Conservation (phyloP, 2,113 vertebrate genomes). For the Ranitomeya imitator region DNA sequence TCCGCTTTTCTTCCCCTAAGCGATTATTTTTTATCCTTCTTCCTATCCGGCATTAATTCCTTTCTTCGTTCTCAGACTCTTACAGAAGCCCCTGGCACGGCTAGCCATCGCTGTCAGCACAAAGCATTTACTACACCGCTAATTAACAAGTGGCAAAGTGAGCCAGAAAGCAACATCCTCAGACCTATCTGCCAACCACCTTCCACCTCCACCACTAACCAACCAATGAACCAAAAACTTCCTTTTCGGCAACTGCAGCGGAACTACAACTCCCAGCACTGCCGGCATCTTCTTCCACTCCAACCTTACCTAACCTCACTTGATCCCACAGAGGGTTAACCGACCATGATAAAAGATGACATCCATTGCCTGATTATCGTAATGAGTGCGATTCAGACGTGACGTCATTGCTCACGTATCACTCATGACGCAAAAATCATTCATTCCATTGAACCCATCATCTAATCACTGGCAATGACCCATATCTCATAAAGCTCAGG, state of each 20-base stretch:
- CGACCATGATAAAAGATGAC: background rate
- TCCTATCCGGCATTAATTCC: background rate
- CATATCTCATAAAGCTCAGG: background rate
- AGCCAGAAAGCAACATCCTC: conserved; percentile 11
- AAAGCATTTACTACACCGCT: conserved; percentile 4
- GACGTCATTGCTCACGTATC: background rate
- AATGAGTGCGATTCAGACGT: background rate
- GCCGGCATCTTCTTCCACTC: too few relatives aligned
- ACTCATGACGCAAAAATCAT: background rate
- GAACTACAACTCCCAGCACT: conserved; percentile 8
- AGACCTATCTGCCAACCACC: background rate
- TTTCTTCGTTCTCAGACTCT: background rate
- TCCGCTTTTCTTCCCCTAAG: background rate
- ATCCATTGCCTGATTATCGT: background rate
- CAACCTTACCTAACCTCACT: background rate
- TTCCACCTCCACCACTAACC: background rate
- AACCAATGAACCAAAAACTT: background rate
- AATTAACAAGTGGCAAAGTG: conserved; percentile 16
- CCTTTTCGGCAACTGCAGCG: background rate
- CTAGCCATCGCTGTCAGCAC: background rate
- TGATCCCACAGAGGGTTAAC: background rate
- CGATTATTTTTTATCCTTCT: background rate
- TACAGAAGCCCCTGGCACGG: background rate
- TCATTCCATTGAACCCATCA: background rate
- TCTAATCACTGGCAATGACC: background rate